Evolutionary conservation across 2,113 vertebrate genomes (phyloP), one percentile per base, ranked within the genome.

Genomic region (Cryptotis parvus): DNA sequence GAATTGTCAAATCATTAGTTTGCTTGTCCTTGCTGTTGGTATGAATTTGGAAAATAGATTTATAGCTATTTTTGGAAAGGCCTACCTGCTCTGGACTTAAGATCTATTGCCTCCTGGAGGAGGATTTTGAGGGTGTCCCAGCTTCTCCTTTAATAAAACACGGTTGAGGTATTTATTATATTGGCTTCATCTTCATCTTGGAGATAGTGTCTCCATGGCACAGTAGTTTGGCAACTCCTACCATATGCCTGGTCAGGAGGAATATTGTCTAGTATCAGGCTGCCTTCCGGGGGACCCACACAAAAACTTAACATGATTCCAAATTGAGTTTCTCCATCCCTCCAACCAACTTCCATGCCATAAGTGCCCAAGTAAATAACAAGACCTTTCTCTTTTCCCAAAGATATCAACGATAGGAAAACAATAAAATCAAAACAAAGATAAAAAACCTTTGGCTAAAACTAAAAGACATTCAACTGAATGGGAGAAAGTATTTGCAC

Each of bases 51-150:
- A 78, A 77, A 77, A 86, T 87, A 85, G 49, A 94, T 74, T 49
- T 79, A 70, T 4, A 11, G 22, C 81, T 89, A n/a, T 95, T 85
- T 91, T 75, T 93, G 49, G 85, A 82, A 94, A 87, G 22, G 16
- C 18, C 68, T 79, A 33, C 8, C 4, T 3, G 20, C 65, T 93
- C 76, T 80, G 31, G 73, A 45, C 31, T 82, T 65, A 65, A 45
- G 49, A 78, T 85, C 4, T 90, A 3, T 2, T 79, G 66, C 37
- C 31, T 33, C 81, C 37, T n/a, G n/a, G 37, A 26, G 55, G 49
- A 20, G 7, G 12, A 27, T 35, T n/a, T 12, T 72, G 24, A 43
- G 26, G 79, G 3, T 68, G 55, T n/a, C 70, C 41, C 84, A 77
- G n/a, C 7, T 80, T 72, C 58, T 72, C 20, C 82, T 77, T 61